Conservation (phyloP, 2,113 vertebrate species). For the Tyto alba region DNA sequence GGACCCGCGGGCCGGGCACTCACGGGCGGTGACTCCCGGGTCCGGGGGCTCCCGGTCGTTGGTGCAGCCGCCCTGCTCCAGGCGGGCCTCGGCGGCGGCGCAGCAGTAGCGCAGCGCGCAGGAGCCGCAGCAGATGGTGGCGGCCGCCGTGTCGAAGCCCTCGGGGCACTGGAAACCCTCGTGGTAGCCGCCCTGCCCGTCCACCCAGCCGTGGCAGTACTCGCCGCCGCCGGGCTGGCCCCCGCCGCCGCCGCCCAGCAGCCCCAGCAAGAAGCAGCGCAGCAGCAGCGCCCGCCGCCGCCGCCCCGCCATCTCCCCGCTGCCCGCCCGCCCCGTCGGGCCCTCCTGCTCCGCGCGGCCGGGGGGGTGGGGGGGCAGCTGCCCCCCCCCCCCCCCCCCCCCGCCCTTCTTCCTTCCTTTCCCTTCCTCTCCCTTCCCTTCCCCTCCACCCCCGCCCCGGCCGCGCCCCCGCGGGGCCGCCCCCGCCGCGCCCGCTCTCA, state of each 20-base stretch:
- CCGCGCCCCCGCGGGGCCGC: not conserved
- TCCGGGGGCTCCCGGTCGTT: conserved; percentile 83
- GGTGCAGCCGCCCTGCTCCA: conserved; percentile 92
- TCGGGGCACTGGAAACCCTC: conserved; percentile 96
- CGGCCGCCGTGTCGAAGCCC: conserved; percentile 89
- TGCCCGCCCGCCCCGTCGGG: not conserved
- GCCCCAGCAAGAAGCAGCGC: conserved; percentile 79
- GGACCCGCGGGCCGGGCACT: conserved; percentile 47
- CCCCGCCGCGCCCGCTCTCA: not conserved
- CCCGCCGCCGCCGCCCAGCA: conserved; percentile 76
- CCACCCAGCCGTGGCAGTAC: conserved; percentile 96
- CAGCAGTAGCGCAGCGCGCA: conserved; percentile 94
- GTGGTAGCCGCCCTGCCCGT: conserved; percentile 84
- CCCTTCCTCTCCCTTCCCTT: too few relatives aligned
- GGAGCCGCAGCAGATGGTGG: conserved; percentile 93
- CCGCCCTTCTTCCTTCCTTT: too few relatives aligned
- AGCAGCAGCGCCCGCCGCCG: conserved; percentile 70
- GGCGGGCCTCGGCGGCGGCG: conserved; percentile 84
- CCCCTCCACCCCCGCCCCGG: too few relatives aligned
- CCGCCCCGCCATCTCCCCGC: not conserved
- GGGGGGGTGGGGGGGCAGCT: not conserved
- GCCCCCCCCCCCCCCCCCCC: not conserved
- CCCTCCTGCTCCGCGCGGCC: not conserved
- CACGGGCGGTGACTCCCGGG: conserved; percentile 83
- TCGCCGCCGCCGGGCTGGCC: conserved; percentile 81